These are phyloP conservation scores for Chlorocebus sabaeus DNA, from an alignment of 2,113 vertebrate species.

Conservation along the genomic window DNA sequence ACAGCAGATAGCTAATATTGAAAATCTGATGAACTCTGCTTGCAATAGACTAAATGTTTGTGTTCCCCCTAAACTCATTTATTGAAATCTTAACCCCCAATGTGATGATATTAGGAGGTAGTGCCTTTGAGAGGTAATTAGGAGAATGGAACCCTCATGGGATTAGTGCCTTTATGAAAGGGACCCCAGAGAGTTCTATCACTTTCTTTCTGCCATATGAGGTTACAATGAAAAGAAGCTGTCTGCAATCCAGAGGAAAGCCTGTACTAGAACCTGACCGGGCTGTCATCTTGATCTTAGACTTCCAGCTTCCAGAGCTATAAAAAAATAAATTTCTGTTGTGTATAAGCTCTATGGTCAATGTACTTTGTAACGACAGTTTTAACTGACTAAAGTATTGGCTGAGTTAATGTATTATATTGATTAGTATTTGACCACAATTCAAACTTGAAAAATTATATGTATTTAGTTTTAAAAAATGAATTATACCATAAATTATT, in stretches of 20 bases:
- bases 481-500: not conserved
- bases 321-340: not conserved
- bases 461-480: not conserved
- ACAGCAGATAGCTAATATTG: not conserved
- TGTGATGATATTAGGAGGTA: not conserved
- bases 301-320: not conserved
- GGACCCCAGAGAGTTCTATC: not conserved
- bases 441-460: not conserved
- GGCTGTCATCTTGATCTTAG: not conserved
- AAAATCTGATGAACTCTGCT: not conserved
- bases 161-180: not conserved
- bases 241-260: not conserved
- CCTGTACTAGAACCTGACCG: not conserved
- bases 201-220: not conserved
- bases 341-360: not conserved
- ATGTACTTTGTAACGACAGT: not conserved
- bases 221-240: not conserved
- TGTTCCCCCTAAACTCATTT: not conserved
- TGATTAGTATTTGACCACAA: not conserved
- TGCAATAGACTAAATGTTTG: not conserved
- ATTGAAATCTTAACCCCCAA: not conserved
- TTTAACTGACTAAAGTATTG: not conserved
- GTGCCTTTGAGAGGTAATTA: not conserved
- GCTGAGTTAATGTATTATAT: not conserved
- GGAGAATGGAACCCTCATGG: not conserved